These are phyloP conservation scores for Zeugodacus cucurbitae DNA, from an alignment of 1,140 invertebrate species.

Conservation along the genomic window DNA sequence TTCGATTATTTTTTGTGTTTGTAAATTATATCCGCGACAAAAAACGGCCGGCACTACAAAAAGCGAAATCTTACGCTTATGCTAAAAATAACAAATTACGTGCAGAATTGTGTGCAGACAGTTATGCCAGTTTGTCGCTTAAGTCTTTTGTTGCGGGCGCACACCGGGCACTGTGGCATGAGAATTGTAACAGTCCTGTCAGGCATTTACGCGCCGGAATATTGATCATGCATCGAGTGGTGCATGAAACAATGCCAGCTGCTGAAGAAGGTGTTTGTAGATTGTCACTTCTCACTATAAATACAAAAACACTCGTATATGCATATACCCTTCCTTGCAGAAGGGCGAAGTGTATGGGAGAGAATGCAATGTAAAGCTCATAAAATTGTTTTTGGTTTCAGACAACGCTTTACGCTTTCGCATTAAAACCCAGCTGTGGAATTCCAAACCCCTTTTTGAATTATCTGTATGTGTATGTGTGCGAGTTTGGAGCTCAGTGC, in stretches of 20 bases:
- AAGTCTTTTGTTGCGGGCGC: neutral
- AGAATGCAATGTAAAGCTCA: neutral
- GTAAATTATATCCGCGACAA: neutral
- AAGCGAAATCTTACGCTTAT: neutral
- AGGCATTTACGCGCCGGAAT: neutral
- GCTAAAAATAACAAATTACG: conserved; percentile 6
- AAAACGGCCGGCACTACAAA: neutral
- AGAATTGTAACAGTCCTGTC: neutral
- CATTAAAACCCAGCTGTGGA: neutral
- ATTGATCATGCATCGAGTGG: neutral
- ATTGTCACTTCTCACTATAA: neutral
- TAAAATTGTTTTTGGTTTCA: no score
- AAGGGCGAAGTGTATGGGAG: neutral
- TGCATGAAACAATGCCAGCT: neutral
- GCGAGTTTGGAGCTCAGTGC: neutral
- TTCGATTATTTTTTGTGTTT: neutral
- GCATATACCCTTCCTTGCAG: neutral
- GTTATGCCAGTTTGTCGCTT: neutral
- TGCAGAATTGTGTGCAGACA: neutral
- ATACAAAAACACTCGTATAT: neutral
- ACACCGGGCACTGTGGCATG: neutral
- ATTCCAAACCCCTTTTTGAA: neutral
- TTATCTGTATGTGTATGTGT: neutral
- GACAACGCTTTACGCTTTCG: neutral
- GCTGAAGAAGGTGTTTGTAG: neutral